Conservation (phyloP, 2,113 vertebrate species). For the Hystrix brachyura region DNA sequence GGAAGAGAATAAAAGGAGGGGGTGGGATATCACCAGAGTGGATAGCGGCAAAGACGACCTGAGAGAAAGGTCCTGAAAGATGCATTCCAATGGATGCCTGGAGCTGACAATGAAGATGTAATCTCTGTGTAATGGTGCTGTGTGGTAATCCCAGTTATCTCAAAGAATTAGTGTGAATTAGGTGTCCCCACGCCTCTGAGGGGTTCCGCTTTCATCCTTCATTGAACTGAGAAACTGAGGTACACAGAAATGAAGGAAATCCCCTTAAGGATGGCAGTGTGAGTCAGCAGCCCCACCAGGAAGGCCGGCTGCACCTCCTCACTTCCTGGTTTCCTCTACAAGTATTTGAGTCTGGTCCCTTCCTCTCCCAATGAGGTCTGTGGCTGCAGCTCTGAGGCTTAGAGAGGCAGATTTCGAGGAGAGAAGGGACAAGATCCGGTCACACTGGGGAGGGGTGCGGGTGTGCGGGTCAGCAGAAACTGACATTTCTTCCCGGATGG, state of each 20-base stretch:
- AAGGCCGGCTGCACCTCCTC: background rate
- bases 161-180: slow-evolving; percentile 39
- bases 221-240: slow-evolving; percentile 76
- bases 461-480: background rate
- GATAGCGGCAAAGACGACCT: background rate
- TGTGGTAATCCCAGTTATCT: background rate
- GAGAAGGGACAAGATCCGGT: background rate
- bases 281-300: slow-evolving; percentile 66
- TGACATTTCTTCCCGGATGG: background rate
- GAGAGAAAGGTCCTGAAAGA: background rate
- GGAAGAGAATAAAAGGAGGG: background rate
- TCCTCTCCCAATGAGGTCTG: background rate
- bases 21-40: fast-evolving
- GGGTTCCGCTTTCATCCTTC: slow-evolving; percentile 74
- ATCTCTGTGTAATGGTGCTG: background rate
- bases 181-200: slow-evolving; percentile 53
- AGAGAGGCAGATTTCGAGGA: background rate
- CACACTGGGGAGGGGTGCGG: background rate
- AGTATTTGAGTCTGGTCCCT: background rate
- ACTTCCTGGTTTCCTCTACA: slow-evolving; percentile 59
- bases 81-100: no score
- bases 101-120: background rate
- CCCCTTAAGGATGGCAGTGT: background rate
- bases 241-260: slow-evolving; percentile 62
- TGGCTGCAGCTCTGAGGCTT: no score